Evolutionary conservation across 1,140 invertebrate genomes (phyloP).

Genomic region (Chelonus insularis): DNA sequence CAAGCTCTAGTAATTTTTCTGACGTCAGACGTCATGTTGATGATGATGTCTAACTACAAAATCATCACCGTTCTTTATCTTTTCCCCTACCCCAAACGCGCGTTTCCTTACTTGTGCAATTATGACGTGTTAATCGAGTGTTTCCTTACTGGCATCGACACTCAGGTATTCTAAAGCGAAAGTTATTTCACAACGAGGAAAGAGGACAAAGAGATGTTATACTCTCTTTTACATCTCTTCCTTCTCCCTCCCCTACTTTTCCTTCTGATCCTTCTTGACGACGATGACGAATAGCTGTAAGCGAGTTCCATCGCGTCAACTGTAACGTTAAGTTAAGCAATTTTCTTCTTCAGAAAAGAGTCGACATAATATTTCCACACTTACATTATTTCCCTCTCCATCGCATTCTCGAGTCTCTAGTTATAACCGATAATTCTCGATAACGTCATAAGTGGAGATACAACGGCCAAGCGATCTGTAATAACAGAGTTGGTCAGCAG

Average conservation of each 20-base stretch:
- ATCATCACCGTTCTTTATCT: not conserved
- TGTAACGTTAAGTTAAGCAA: slow-evolving; percentile 3
- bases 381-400: not conserved
- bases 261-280: not conserved
- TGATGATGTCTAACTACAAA: not conserved
- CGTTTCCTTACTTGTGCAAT: not conserved
- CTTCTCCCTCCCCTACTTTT: not conserved
- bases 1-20: not conserved
- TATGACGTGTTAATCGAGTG: slow-evolving; percentile 18
- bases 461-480: no score
- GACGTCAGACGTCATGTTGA: slow-evolving; percentile 3
- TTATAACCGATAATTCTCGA: no score
- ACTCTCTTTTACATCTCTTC: not conserved
- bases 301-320: slow-evolving; percentile 1
- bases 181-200: not conserved
- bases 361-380: not conserved
- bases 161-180: not conserved
- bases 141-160: not conserved
- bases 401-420: not conserved
- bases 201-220: not conserved
- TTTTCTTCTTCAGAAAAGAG: no score
- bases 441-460: no score
- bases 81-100: not conserved
- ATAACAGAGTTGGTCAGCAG: no score
- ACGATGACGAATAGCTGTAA: not conserved